Evolutionary conservation across 2,797 vertebrate species (phyloP).

Genomic region (Muraenolepis orangiensis): DNA sequence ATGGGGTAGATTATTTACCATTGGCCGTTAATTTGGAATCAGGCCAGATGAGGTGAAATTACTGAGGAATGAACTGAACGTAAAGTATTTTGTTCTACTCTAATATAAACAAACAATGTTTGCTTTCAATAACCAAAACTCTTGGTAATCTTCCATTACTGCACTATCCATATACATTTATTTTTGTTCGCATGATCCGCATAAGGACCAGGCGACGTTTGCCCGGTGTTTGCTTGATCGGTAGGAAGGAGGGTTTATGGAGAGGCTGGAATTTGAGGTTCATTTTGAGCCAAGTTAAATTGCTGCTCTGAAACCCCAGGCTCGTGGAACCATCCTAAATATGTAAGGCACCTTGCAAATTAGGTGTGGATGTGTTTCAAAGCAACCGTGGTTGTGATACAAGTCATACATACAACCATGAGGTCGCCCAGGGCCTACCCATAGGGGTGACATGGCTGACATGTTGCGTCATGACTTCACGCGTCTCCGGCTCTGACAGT

Average conservation of each 20-base stretch:
- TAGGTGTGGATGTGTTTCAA: neutral
- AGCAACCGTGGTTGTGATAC: neutral
- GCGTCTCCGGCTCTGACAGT: neutral
- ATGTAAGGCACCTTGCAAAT: neutral
- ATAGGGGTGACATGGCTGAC: neutral
- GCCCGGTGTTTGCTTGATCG: neutral
- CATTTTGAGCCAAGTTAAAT: neutral
- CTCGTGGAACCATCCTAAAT: neutral
- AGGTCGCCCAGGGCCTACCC: neutral
- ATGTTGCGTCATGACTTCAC: constrained; percentile 7
- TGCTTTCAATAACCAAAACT: neutral
- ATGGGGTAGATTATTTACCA: neutral
- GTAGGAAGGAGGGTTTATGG: neutral
- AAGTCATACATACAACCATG: neutral
- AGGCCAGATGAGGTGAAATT: neutral
- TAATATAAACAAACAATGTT: neutral
- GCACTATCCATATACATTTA: neutral
- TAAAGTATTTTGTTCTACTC: neutral
- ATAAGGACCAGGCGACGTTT: neutral
- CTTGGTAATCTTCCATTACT: neutral
- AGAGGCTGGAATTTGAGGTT: neutral
- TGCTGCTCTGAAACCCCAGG: neutral
- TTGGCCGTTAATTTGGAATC: neutral
- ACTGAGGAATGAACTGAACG: neutral
- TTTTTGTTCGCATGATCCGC: neutral